Percentiles rank a stretch among this genome's conserved stretches.
These are phyloP conservation scores for Chrysolina haemoptera DNA, from an alignment of 2,888 invertebrate species.

Conservation along the genomic window DNA sequence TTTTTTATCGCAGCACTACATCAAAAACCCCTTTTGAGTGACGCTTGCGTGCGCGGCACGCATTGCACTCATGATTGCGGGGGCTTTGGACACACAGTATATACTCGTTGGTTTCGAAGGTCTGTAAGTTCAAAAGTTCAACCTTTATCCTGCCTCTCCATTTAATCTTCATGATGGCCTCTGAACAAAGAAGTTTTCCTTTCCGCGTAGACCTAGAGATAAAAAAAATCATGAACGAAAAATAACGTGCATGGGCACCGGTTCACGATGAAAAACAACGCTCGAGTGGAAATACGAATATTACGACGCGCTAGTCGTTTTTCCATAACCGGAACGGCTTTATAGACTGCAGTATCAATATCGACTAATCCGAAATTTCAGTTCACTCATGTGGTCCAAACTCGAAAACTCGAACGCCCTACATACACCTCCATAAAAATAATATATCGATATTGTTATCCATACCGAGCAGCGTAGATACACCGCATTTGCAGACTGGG, in stretches of 20 bases:
- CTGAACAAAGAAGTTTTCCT: too few species aligned
- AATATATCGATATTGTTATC: slow-evolving; percentile 65
- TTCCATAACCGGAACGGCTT: slow-evolving; percentile 6
- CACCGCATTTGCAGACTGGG: slow-evolving; percentile 9
- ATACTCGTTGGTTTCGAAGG: too few species aligned
- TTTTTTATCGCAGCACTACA: too few species aligned
- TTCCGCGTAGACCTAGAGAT: too few species aligned
- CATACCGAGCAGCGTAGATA: slow-evolving; percentile 52
- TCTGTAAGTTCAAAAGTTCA: too few species aligned
- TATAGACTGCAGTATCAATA: slow-evolving; percentile 17
- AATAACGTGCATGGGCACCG: background rate
- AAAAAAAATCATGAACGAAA: too few species aligned
- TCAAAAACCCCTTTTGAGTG: too few species aligned
- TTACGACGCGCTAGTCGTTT: slow-evolving; percentile 4
- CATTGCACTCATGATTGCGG: too few species aligned
- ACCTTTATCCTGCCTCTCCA: too few species aligned
- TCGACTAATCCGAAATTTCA: slow-evolving; percentile 14
- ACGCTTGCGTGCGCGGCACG: too few species aligned
- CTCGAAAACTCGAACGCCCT: slow-evolving; percentile 36
- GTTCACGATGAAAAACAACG: background rate
- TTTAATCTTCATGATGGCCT: too few species aligned
- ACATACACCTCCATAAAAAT: slow-evolving; percentile 59
- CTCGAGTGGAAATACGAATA: background rate
- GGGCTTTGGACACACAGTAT: too few species aligned
- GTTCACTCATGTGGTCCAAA: slow-evolving; percentile 14